Evolutionary conservation across 1,140 invertebrate species (phyloP).

Genomic region (Drosophila saltans): DNA sequence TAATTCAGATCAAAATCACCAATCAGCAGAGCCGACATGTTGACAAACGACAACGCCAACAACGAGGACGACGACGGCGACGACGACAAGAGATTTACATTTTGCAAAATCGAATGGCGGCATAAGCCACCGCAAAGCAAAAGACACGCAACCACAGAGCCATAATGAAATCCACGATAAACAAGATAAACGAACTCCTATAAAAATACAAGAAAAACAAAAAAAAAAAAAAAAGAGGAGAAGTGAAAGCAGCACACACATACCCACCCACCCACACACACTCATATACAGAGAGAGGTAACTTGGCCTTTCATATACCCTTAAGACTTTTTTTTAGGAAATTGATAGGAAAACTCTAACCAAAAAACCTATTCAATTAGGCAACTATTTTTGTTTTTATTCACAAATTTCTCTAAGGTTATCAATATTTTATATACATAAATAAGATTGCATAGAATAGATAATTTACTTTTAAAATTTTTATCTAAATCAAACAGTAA

Average conservation of each 20-base stretch:
- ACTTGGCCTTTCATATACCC: not conserved
- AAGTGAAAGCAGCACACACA: constrained; percentile 3
- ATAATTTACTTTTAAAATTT: too few relatives aligned
- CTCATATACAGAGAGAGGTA: not conserved
- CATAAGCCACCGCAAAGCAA: constrained; percentile 79
- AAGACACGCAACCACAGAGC: constrained; percentile 70
- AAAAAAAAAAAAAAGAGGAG: not conserved
- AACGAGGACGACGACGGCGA: constrained; percentile 25
- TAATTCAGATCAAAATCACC: constrained; percentile 80
- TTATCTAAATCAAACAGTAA: too few relatives aligned
- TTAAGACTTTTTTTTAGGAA: not conserved
- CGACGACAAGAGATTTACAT: constrained; percentile 78
- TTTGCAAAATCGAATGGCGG: constrained; percentile 78
- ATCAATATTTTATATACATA: too few relatives aligned
- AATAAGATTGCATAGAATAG: too few relatives aligned
- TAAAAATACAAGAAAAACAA: constrained; percentile 27
- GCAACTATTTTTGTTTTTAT: too few relatives aligned
- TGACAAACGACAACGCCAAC: constrained; percentile 74
- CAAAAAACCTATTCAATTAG: too few relatives aligned
- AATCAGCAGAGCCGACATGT: constrained; percentile 76
- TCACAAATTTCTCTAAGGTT: too few relatives aligned
- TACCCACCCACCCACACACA: not conserved
- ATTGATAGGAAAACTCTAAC: not conserved
- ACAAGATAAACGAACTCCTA: constrained; percentile 71
- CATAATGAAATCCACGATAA: constrained; percentile 79